Evolutionary conservation across 2,797 vertebrate genomes (phyloP).

Genomic region (Sternotherus odoratus): DNA sequence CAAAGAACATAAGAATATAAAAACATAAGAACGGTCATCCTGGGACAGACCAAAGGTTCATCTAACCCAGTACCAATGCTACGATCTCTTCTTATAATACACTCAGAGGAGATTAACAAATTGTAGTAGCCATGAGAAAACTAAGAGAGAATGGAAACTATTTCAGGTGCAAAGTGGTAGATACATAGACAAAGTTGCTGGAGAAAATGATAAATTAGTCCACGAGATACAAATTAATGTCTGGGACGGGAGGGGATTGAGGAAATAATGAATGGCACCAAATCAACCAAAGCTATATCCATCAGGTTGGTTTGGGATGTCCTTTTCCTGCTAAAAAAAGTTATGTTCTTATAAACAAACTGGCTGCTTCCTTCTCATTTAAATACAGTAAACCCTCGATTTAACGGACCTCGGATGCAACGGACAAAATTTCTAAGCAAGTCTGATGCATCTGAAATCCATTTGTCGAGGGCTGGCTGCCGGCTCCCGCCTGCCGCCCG

Average conservation of each 20-base stretch:
- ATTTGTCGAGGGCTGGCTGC: too few relatives aligned
- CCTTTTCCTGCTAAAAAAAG: background rate
- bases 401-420: too few relatives aligned
- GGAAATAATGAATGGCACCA: background rate
- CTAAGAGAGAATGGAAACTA: rapidly evolving
- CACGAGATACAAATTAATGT: background rate
- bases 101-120: background rate
- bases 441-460: too few relatives aligned
- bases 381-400: background rate
- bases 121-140: background rate
- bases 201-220: background rate
- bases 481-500: too few relatives aligned
- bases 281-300: background rate
- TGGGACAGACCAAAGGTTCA: too few relatives aligned
- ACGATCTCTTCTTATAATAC: background rate
- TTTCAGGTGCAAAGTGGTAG: background rate
- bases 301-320: background rate
- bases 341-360: background rate
- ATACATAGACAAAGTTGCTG: rapidly evolving
- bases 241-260: background rate
- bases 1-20: background rate
- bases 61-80: background rate
- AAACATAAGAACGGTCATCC: too few relatives aligned
- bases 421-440: too few relatives aligned
- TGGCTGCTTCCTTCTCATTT: conserved; percentile 36